These are phyloP conservation scores for Amphipoea lucens DNA, from an alignment of 2,888 invertebrate genomes.

Conservation along the genomic window DNA sequence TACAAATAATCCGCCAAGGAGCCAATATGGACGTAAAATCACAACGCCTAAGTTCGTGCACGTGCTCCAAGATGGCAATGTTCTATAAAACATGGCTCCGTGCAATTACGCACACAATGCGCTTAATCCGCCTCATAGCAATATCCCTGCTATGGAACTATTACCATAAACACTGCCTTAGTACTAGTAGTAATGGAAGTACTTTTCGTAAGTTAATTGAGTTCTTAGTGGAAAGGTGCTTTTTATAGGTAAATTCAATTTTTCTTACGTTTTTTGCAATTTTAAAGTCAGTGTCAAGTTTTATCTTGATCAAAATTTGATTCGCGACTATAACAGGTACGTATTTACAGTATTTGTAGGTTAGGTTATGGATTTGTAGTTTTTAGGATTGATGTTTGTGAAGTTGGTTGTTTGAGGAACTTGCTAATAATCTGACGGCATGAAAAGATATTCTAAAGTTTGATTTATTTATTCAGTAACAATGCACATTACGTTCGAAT, in stretches of 20 bases:
- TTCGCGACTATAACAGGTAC: too few relatives aligned
- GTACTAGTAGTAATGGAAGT: slow-evolving; percentile 47
- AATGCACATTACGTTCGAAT: too few relatives aligned
- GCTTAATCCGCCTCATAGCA: slow-evolving; percentile 44
- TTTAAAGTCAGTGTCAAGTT: too few relatives aligned
- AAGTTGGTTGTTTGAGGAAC: too few relatives aligned
- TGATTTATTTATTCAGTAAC: too few relatives aligned
- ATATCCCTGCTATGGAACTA: slow-evolving; percentile 39
- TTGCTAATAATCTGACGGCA: too few relatives aligned
- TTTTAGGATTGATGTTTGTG: neutral
- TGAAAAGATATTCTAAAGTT: too few relatives aligned
- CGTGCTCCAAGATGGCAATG: slow-evolving; percentile 41
- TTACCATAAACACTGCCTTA: slow-evolving; percentile 58
- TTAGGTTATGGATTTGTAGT: neutral
- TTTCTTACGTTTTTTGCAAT: too few relatives aligned
- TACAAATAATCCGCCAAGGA: neutral
- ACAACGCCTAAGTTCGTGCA: slow-evolving; percentile 9
- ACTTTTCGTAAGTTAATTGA: slow-evolving; percentile 52
- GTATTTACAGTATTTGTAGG: too few relatives aligned
- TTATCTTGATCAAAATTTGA: too few relatives aligned
- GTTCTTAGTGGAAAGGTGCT: slow-evolving; percentile 28
- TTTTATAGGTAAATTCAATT: neutral
- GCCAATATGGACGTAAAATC: neutral
- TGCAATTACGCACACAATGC: slow-evolving; percentile 39
- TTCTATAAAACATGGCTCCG: slow-evolving; percentile 34